Evolutionary conservation across 2,888 invertebrate genomes (phyloP).

Genomic region (Hyles lineata): DNA sequence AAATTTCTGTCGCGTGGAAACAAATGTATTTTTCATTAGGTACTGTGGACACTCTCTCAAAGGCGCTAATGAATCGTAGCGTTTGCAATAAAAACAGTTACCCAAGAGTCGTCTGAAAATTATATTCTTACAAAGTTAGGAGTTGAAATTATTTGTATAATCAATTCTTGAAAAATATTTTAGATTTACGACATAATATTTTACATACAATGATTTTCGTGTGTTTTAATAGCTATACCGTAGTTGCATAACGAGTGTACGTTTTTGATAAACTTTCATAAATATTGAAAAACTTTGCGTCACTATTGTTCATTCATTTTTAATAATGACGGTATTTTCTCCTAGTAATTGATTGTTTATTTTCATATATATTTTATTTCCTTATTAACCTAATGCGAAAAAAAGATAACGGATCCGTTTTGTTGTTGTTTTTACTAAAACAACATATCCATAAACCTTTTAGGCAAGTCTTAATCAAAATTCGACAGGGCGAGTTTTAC

Average conservation of each 20-base stretch:
- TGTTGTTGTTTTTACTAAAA: background rate
- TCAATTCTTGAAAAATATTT: background rate
- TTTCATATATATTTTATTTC: no score
- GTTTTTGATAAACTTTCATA: background rate
- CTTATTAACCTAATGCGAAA: no score
- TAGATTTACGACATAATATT: background rate
- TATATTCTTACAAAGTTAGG: background rate
- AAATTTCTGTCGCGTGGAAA: background rate
- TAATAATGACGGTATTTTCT: no score
- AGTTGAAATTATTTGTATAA: background rate
- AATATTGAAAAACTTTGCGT: background rate
- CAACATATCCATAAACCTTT: background rate
- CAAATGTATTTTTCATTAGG: background rate
- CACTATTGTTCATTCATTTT: no score
- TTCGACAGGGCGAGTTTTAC: background rate
- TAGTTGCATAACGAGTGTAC: no score
- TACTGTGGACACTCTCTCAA: background rate
- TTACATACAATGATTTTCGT: background rate
- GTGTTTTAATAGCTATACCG: background rate
- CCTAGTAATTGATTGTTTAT: no score
- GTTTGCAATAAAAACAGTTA: background rate
- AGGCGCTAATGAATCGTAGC: conserved; percentile 14
- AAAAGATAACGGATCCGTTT: no score
- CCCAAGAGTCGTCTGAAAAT: background rate
- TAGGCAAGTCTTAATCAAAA: background rate